Conservation (phyloP, 1,140 invertebrate genomes). For the Drosophila leontia region DNA sequence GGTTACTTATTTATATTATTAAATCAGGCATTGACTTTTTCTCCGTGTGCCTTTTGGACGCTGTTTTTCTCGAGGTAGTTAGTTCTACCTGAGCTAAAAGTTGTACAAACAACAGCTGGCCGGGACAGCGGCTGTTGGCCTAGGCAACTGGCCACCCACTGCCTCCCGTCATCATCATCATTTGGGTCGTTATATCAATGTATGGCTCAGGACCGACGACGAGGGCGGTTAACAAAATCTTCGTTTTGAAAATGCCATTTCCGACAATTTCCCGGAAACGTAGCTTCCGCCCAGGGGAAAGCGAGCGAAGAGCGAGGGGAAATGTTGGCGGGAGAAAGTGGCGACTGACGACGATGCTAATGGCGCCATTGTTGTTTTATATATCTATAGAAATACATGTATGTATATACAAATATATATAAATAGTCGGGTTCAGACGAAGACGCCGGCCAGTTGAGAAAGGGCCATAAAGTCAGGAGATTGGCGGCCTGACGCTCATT, state of each 20-base stretch:
- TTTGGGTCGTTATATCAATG: conserved; percentile 48
- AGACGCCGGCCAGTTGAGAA: conserved; percentile 1
- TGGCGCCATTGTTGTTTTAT: conserved; percentile 67
- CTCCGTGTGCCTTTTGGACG: conserved; percentile 3
- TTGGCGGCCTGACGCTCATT: conserved; percentile 58
- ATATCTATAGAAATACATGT: conserved; percentile 12
- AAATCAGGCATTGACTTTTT: background rate
- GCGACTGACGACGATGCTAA: conserved; percentile 58
- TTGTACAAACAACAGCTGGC: conserved; percentile 68
- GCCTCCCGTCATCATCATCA: conserved; percentile 45
- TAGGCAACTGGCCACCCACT: conserved; percentile 20
- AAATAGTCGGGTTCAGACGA: background rate
- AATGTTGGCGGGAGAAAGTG: conserved; percentile 22
- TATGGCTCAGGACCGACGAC: conserved; percentile 26
- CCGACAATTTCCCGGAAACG: conserved; percentile 74
- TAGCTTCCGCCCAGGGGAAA: conserved; percentile 50
- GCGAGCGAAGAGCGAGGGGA: background rate
- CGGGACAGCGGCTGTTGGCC: conserved; percentile 12
- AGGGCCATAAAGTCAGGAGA: conserved; percentile 39
- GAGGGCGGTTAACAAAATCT: conserved; percentile 44
- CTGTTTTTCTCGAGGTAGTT: conserved; percentile 9
- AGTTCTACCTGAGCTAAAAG: conserved; percentile 59
- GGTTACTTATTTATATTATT: background rate
- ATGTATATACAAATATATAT: conserved; percentile 17
- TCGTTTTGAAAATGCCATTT: conserved; percentile 74